Base-by-base conservation (phyloP, 2,888 invertebrate genomes). In the Drosophila paranaensis region DNA sequence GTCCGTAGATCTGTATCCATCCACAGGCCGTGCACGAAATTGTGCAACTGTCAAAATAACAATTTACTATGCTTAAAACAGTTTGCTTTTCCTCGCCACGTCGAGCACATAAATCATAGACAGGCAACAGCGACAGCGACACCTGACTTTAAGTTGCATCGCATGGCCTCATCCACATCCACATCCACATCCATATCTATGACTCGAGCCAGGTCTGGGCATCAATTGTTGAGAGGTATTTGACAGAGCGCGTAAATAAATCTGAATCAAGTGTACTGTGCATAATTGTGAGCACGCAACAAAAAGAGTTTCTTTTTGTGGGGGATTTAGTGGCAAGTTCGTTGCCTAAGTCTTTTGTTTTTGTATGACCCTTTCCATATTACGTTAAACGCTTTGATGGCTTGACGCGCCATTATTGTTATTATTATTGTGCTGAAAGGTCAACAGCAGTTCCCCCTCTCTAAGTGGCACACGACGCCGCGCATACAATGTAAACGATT, bases 41-140 rank as follows among this genome's bases (percentile, higher is more conserved):
- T 90, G 90, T 82, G 76, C 78, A 90, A 85, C 85, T 90, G 89
- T 90, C 90, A 84, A 87, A 90, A 87, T 74, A 87, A 74, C 77
- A 72, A 87, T 84, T 89, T 87, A 81, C 68, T 70, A 77, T 82
- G 72, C 71, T 70, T 68, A 86, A 79, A 64, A 68, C 37, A 61
- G 63, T 79, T 76, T 74, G 74, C 55, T 65, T 65, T 69, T 63
- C 72, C 48, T 67, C 65, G 56, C 43, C 72, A 71, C 56, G 68
- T 65, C 35, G 51, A 55, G 64, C 68, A 66, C 71, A 83, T 87
- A 88, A 88, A 86, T 82, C 89, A 79, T 46, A 58, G 43, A 58
- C 57, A 55, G 27, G 30, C 60, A 48, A 20, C 16, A 25, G 16
- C 54, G 46, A 55, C 35, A 35, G 35, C 54, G 27, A 57, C 53